Evolutionary conservation across 2,113 vertebrate species (phyloP).

Genomic region (Barbus barbus): DNA sequence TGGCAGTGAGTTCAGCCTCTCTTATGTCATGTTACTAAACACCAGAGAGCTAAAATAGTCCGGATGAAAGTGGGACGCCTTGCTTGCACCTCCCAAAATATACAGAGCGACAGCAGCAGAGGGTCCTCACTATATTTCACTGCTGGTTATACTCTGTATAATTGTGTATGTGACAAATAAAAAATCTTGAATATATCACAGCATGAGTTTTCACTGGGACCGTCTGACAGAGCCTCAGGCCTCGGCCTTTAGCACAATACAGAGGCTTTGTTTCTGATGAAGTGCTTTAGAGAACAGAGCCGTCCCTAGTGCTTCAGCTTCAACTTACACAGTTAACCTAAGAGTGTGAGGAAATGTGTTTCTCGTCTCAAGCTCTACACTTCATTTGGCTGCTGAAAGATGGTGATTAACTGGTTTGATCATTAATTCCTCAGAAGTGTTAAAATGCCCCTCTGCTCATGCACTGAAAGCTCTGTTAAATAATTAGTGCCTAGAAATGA

Average conservation of each 20-base stretch:
- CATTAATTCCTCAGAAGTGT: not conserved
- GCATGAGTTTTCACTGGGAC: not conserved
- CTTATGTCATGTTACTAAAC: not conserved
- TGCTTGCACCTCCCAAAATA: slow-evolving; percentile 17
- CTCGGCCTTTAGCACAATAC: not conserved
- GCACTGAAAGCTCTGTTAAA: not conserved
- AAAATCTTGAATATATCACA: too few species aligned
- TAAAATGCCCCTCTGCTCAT: not conserved
- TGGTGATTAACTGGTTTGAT: not conserved
- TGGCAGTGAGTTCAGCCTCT: not conserved
- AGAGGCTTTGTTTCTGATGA: slow-evolving; percentile 6
- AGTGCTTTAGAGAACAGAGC: slow-evolving; percentile 8
- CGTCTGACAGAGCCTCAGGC: not conserved
- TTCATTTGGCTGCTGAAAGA: not conserved
- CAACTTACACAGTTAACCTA: not conserved
- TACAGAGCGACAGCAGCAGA: not conserved
- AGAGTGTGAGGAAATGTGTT: not conserved
- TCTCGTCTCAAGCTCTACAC: not conserved
- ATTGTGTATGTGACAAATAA: too few species aligned
- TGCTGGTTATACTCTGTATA: too few species aligned
- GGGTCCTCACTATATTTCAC: too few species aligned
- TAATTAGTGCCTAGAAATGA: not conserved
- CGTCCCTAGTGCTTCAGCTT: not conserved
- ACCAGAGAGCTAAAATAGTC: slow-evolving; percentile 28
- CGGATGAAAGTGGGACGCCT: slow-evolving; percentile 37